Conservation (phyloP, 1,140 invertebrate genomes). For the Pseudomyrmex sp. region DNA sequence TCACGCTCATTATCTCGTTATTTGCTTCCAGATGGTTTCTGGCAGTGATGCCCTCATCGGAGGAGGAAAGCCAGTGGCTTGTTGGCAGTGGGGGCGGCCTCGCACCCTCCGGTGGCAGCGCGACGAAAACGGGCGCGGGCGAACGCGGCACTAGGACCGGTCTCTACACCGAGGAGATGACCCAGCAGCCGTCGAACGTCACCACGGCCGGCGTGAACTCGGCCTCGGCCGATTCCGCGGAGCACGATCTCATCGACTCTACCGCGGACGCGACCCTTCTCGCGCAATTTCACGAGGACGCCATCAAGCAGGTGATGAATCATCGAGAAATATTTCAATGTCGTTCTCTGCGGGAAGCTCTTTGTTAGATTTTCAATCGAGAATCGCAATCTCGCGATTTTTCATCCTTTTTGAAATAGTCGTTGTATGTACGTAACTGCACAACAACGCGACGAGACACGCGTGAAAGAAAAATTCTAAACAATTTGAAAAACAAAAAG, state of each 20-base stretch:
- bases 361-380: too few relatives aligned
- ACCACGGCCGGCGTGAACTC: conserved; percentile 73
- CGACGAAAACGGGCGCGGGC: conserved; percentile 61
- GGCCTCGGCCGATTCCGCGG: conserved; percentile 81
- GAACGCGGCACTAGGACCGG: conserved; percentile 70
- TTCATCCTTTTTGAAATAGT: too few relatives aligned
- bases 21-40: conserved; percentile 78
- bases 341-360: too few relatives aligned
- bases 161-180: conserved; percentile 81
- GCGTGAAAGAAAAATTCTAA: too few relatives aligned
- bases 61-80: conserved; percentile 83
- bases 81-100: conserved; percentile 79
- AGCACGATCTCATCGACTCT: conserved; percentile 80
- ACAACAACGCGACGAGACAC: too few relatives aligned
- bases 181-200: conserved; percentile 69
- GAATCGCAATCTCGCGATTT: too few relatives aligned
- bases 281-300: conserved; percentile 92
- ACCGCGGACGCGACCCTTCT: conserved; percentile 86
- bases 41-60: conserved; percentile 82
- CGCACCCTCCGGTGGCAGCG: conserved; percentile 69
- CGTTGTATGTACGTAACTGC: too few relatives aligned
- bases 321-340: background rate
- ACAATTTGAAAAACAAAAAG: background rate
- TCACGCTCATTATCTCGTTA: conserved; percentile 11
- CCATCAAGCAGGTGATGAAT: conserved; percentile 87